These are phyloP conservation scores for Macrochelys suwanniensis DNA, from an alignment of 2,797 vertebrate species.

Conservation along the genomic window DNA sequence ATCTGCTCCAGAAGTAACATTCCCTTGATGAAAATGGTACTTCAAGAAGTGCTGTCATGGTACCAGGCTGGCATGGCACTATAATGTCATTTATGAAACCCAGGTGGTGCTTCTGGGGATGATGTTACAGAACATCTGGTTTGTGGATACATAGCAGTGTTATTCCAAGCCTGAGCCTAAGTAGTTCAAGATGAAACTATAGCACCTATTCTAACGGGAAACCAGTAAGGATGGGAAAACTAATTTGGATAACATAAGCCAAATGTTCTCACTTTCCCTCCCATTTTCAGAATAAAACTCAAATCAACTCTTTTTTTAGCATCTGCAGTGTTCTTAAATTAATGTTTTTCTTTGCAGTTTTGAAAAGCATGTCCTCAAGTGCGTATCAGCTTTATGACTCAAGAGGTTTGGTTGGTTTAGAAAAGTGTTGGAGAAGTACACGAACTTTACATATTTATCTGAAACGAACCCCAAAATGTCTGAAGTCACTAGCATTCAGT, in stretches of 20 bases:
- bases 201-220: background rate
- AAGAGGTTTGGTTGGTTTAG: background rate
- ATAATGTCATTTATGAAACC: background rate
- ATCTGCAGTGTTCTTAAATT: background rate
- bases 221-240: rapidly evolving
- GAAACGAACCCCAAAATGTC: background rate
- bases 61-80: background rate
- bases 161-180: background rate
- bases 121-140: background rate
- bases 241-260: background rate
- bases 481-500: background rate
- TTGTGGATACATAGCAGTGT: constrained; percentile 1
- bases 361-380: background rate
- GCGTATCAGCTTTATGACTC: background rate
- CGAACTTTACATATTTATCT: background rate
- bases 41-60: background rate
- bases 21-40: background rate
- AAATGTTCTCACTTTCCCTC: background rate
- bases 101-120: background rate
- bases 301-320: background rate
- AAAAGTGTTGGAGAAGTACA: background rate
- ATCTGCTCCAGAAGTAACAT: background rate
- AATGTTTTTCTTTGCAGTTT: background rate
- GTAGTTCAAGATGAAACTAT: background rate
- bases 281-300: background rate